These are phyloP conservation scores for Anguilla marmorata DNA, from an alignment of 2,797 vertebrate species.

Conservation along the genomic window DNA sequence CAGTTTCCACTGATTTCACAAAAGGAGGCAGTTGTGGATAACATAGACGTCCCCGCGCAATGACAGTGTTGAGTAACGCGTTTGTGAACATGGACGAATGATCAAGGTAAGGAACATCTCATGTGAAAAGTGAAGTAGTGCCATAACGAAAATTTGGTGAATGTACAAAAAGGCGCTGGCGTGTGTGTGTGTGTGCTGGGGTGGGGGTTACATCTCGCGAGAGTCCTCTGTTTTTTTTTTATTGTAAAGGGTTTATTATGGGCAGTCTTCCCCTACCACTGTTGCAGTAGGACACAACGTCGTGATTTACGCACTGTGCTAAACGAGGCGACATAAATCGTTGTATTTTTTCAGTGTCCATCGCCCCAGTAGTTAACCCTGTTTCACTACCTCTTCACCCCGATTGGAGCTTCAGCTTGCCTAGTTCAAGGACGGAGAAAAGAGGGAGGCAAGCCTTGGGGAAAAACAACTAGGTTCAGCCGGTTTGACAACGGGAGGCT, in stretches of 20 bases:
- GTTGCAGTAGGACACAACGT: conserved; percentile 19
- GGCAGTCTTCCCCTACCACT: conserved; percentile 51
- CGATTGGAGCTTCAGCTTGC: not conserved
- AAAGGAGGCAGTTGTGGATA: not conserved
- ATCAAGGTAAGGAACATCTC: not conserved
- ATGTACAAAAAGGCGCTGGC: not conserved
- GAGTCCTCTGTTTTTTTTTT: conserved; percentile 46
- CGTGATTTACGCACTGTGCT: conserved; percentile 20
- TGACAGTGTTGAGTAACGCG: not conserved
- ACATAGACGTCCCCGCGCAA: not conserved
- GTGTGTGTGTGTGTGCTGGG: conserved; percentile 38
- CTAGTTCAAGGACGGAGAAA: conserved; percentile 49
- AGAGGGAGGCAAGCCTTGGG: conserved; percentile 36
- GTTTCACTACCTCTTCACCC: conserved; percentile 11
- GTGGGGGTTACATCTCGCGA: conserved; percentile 51
- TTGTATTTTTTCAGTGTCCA: not conserved
- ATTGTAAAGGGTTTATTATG: conserved; percentile 43
- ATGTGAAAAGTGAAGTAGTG: not conserved
- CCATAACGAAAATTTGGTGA: not conserved
- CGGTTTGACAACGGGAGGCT: conserved; percentile 38
- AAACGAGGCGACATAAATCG: conserved; percentile 11
- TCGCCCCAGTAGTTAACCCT: conserved; percentile 7
- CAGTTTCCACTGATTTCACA: not conserved
- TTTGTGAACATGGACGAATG: not conserved
- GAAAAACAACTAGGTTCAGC: conserved; percentile 34